Percentiles rank a stretch among this genome's conserved stretches.
These are phyloP conservation scores for Lagorchestes hirsutus DNA, from an alignment of 2,797 vertebrate genomes.

Conservation along the genomic window DNA sequence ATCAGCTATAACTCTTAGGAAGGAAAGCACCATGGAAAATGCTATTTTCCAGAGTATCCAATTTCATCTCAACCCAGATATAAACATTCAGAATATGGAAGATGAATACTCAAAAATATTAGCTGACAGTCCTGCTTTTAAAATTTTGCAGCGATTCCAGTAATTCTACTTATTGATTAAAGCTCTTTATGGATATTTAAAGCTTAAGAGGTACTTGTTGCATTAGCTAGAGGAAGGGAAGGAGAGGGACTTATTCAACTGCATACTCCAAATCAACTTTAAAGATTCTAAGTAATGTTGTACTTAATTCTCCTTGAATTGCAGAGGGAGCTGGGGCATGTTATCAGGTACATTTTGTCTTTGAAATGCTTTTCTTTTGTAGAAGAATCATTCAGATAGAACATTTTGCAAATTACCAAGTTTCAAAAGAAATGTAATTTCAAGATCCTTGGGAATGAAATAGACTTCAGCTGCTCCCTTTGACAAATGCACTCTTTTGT, in stretches of 20 bases:
- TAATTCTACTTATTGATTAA: constrained; percentile 1
- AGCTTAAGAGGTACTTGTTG: not conserved
- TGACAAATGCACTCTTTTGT: constrained; percentile 20
- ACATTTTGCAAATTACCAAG: constrained; percentile 39
- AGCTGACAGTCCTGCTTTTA: not conserved
- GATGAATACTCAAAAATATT: constrained; percentile 12
- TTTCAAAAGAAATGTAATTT: constrained; percentile 62
- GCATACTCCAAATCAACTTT: constrained; percentile 52
- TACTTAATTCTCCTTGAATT: constrained; percentile 51
- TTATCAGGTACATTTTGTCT: constrained; percentile 7
- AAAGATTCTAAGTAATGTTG: constrained; percentile 32
- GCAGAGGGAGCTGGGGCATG: not conserved
- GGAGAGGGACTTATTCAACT: constrained; percentile 28
- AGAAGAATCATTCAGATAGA: constrained; percentile 53
- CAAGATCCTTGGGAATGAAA: not conserved
- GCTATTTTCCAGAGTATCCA: not conserved
- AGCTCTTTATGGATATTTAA: constrained; percentile 33
- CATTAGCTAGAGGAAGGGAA: constrained; percentile 16
- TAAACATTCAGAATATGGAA: not conserved
- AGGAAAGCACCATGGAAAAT: not conserved
- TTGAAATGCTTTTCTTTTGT: constrained; percentile 48
- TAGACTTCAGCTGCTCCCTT: not conserved
- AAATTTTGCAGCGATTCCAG: constrained; percentile 21
- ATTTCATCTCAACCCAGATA: not conserved
- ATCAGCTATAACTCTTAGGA: not conserved